phyloP scores from a whole-genome alignment of 1,140 invertebrate genomes.

The Meloidogyne floridensis region DNA sequence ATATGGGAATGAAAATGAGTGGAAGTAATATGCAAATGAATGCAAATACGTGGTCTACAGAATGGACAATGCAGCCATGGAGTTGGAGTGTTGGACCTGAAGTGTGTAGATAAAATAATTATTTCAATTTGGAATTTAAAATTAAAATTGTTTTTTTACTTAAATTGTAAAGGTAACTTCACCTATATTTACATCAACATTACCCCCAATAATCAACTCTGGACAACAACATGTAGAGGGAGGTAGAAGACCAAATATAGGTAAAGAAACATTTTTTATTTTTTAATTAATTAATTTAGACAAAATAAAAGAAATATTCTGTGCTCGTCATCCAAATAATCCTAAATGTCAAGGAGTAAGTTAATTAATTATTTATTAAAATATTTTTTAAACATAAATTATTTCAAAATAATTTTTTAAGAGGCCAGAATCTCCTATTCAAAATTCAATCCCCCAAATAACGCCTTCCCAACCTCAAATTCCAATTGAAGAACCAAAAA shows the following conservation, averaged over 20 bases:
- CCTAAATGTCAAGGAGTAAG: not conserved
- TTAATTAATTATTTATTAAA: not conserved
- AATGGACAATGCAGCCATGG: slow-evolving; percentile 28
- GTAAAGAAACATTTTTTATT: not conserved
- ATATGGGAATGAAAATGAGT: not conserved
- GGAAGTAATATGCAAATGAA: not conserved
- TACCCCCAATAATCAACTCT: not conserved
- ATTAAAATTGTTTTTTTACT: not conserved
- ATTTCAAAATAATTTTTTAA: too few species aligned
- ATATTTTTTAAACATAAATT: too few species aligned
- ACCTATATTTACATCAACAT: not conserved
- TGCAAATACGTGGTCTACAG: slow-evolving; percentile 5
- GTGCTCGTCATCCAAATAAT: slow-evolving; percentile 20
- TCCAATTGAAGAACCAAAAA: slow-evolving; percentile 25
- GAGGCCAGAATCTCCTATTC: not conserved
- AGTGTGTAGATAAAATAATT: not conserved
- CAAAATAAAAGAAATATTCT: slow-evolving; percentile 21
- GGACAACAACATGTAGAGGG: not conserved
- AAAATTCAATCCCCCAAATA: not conserved
- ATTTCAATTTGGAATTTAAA: not conserved
- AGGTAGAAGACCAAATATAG: slow-evolving; percentile 4
- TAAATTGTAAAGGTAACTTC: not conserved
- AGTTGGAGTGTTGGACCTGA: slow-evolving; percentile 25
- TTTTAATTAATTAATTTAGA: not conserved
- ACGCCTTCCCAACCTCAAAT: not conserved